A percentile compares a stretch with the other conserved stretches of the same genome.
These are phyloP conservation scores for Laothoe populi DNA, from an alignment of 2,888 invertebrate species.

Conservation along the genomic window DNA sequence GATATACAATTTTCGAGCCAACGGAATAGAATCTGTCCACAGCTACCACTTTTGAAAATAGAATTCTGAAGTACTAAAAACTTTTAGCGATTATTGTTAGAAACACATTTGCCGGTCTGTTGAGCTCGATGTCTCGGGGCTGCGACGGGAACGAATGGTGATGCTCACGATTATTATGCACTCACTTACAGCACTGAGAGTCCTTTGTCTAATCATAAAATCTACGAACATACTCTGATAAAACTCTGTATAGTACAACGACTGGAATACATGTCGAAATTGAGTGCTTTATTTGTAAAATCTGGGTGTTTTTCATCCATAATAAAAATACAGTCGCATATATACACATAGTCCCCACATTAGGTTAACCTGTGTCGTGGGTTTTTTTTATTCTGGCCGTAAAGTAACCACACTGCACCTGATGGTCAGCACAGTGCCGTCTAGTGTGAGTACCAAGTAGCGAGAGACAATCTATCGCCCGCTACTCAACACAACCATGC, in stretches of 20 bases:
- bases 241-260: slow-evolving; percentile 5
- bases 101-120: slow-evolving; percentile 28
- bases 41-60: too few species aligned
- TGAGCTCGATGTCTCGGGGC: slow-evolving; percentile 25
- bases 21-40: too few species aligned
- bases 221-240: background rate
- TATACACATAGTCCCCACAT: too few species aligned
- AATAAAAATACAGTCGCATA: background rate
- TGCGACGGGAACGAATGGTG: slow-evolving; percentile 9
- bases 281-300: background rate
- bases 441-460: too few species aligned
- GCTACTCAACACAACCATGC: too few species aligned
- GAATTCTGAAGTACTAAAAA: too few species aligned
- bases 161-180: background rate
- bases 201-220: slow-evolving; percentile 5
- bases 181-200: background rate
- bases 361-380: too few species aligned
- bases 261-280: background rate
- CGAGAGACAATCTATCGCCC: too few species aligned
- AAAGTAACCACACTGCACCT: too few species aligned
- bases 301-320: background rate
- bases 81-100: slow-evolving; percentile 30
- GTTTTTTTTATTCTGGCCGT: too few species aligned
- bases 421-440: too few species aligned
- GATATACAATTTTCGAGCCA: too few species aligned